Percentiles rank a stretch among this genome's conserved stretches.
These are phyloP conservation scores for Podarcis cretensis DNA, from an alignment of 2,113 vertebrate genomes.

Conservation along the genomic window DNA sequence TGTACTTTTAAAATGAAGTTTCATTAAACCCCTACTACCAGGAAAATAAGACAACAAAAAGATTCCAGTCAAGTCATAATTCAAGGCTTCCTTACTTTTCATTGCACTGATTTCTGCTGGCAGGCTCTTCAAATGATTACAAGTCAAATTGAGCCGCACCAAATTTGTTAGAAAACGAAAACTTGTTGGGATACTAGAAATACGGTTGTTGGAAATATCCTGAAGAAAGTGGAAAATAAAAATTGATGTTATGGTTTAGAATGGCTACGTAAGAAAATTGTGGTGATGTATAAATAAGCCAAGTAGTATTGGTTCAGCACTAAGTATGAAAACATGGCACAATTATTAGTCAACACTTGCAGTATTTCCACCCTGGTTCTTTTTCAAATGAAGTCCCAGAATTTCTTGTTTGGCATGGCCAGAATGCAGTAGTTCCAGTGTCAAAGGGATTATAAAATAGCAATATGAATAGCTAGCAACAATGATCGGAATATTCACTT, in stretches of 20 bases:
- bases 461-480: too few species aligned
- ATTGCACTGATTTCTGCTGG: constrained; percentile 85
- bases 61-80: not conserved
- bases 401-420: too few species aligned
- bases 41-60: not conserved
- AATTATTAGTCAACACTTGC: too few species aligned
- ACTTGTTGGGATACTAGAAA: constrained; percentile 80
- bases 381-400: too few species aligned
- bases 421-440: too few species aligned
- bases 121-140: constrained; percentile 86
- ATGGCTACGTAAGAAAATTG: not conserved
- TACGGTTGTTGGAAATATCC: constrained; percentile 90
- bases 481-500: too few species aligned
- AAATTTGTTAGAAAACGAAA: constrained; percentile 81
- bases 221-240: constrained; percentile 61
- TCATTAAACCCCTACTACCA: not conserved
- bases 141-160: constrained; percentile 82
- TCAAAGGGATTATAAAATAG: too few species aligned
- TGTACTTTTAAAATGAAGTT: not conserved
- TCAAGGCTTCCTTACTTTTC: constrained; percentile 80
- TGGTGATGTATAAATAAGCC: too few species aligned
- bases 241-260: not conserved
- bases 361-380: too few species aligned
- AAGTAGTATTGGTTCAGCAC: too few species aligned
- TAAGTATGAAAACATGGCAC: too few species aligned